A percentile compares a stretch with the other conserved stretches of the same genome.
Evolutionary conservation across 2,113 vertebrate species (phyloP).

Genomic region (Hyperoodon ampullatus): DNA sequence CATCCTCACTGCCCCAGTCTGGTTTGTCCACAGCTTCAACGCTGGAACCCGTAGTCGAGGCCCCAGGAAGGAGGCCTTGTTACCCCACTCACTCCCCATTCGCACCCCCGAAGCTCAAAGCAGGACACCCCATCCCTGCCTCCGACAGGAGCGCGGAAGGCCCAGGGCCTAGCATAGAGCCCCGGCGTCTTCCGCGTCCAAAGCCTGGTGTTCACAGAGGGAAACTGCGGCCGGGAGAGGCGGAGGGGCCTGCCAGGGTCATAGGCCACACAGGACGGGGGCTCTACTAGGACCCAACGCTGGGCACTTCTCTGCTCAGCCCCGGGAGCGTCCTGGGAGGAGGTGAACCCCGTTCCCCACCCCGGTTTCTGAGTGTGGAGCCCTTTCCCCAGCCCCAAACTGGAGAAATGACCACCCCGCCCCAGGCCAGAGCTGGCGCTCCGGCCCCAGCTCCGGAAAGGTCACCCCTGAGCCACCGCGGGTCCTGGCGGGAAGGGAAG

Average conservation of each 20-base stretch:
- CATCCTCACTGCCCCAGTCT: not conserved
- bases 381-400: not conserved
- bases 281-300: not conserved
- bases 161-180: conserved; percentile 3
- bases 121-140: conserved; percentile 1
- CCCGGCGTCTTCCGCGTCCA: not conserved
- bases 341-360: not conserved
- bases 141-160: not conserved
- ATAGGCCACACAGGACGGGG: not conserved
- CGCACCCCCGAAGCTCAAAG: conserved; percentile 9
- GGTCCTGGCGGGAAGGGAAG: not conserved
- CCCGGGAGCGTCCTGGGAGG: not conserved
- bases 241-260: not conserved
- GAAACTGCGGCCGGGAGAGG: not conserved
- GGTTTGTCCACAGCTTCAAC: not conserved
- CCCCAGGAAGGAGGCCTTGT: not conserved
- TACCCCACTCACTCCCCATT: not conserved
- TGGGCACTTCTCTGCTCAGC: not conserved
- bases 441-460: not conserved
- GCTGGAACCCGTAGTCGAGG: not conserved
- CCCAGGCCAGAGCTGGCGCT: not conserved
- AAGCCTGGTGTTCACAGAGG: not conserved
- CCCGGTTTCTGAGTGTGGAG: not conserved
- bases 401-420: not conserved
- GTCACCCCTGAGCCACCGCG: not conserved